Conservation (phyloP, 2,113 vertebrate species). For the Alces alces region DNA sequence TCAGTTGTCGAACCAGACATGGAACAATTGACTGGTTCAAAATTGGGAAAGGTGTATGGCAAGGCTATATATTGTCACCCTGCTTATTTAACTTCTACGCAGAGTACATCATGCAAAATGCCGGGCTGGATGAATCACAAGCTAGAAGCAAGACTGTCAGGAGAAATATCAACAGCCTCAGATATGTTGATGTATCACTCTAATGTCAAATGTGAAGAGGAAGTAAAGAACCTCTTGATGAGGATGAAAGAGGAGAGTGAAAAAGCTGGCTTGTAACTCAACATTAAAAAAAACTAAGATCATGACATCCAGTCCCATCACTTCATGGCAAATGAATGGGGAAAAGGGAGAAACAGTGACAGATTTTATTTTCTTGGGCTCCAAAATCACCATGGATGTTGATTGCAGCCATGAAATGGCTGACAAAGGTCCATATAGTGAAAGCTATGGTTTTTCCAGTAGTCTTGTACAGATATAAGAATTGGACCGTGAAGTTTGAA, state of each 20-base stretch:
- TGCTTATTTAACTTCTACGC: background rate
- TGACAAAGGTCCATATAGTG: background rate
- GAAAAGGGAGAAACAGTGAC: background rate
- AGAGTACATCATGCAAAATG: background rate
- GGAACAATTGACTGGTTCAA: background rate
- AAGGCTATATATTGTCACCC: background rate
- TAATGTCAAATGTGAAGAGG: background rate
- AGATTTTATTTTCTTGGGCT: background rate
- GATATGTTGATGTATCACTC: background rate
- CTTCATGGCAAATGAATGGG: background rate
- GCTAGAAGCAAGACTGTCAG: background rate
- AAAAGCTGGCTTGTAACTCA: background rate
- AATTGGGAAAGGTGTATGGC: background rate
- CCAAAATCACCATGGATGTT: background rate
- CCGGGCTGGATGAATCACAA: background rate
- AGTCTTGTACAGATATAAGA: background rate
- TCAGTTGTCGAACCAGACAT: background rate
- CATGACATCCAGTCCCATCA: background rate
- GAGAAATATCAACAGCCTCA: background rate
- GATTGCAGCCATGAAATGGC: background rate
- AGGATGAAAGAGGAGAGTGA: background rate
- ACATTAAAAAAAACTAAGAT: background rate
- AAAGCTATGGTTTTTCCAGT: background rate
- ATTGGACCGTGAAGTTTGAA: background rate
- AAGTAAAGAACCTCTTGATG: background rate